Evolutionary conservation across 2,113 vertebrate genomes (phyloP).

Genomic region (Lepus americanus): DNA sequence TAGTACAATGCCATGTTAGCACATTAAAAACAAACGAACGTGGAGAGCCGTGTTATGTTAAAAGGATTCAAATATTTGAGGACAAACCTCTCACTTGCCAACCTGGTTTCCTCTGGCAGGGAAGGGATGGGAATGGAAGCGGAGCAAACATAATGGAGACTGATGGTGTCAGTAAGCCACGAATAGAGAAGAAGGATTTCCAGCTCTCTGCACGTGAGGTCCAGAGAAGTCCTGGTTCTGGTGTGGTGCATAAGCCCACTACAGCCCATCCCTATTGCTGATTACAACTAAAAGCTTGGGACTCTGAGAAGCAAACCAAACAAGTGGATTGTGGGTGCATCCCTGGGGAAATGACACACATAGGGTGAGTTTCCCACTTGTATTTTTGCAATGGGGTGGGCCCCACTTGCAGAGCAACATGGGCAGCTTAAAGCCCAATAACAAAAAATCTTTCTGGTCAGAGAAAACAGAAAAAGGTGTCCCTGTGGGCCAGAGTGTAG

Average conservation of each 20-base stretch:
- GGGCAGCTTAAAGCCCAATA: not conserved
- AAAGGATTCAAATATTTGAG: conserved; percentile 56
- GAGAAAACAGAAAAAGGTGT: not conserved
- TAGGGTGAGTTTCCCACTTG: not conserved
- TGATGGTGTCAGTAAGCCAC: not conserved
- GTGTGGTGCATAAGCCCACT: not conserved
- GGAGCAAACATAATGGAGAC: not conserved
- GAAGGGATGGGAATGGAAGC: not conserved
- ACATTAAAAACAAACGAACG: not conserved
- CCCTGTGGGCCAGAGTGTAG: not conserved
- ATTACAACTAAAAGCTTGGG: not conserved
- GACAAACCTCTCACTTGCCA: conserved; percentile 10
- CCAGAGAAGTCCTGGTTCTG: not conserved
- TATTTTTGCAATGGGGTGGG: not conserved
- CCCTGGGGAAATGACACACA: not conserved
- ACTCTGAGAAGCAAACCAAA: conserved; percentile 28
- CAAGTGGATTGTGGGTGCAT: not conserved
- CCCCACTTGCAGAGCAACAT: not conserved
- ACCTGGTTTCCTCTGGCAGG: not conserved
- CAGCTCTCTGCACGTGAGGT: not conserved
- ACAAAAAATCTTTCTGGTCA: not conserved
- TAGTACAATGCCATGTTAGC: conserved; percentile 36
- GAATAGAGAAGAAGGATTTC: not conserved
- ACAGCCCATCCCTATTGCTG: not conserved
- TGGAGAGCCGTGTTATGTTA: conserved; percentile 24